Evolutionary conservation across 1,140 invertebrate genomes (phyloP).

Genomic region (Gonioctena quinquepunctata): DNA sequence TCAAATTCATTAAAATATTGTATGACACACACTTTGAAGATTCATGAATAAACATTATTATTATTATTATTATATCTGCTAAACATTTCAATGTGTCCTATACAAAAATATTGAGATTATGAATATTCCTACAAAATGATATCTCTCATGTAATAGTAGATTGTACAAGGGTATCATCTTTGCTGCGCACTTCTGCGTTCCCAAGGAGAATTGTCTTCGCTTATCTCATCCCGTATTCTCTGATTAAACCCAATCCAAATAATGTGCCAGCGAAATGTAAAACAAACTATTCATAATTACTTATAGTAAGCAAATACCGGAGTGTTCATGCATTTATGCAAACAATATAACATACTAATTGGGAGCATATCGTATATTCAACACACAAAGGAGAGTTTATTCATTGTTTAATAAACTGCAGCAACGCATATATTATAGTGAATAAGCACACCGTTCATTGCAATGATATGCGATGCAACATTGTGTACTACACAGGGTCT

Average conservation of each 20-base stretch:
- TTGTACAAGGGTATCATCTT: no score
- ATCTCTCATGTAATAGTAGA: no score
- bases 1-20: no score
- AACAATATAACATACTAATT: conserved; percentile 21
- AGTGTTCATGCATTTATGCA: conserved; percentile 19
- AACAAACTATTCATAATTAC: conserved; percentile 8
- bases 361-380: conserved; percentile 12
- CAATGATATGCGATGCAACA: conserved; percentile 9
- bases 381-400: conserved; percentile 17
- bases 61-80: no score
- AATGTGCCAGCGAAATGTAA: background rate
- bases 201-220: background rate
- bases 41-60: no score
- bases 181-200: background rate
- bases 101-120: no score
- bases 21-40: no score
- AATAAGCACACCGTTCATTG: conserved; percentile 11
- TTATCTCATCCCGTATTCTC: background rate
- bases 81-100: no score
- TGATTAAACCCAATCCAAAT: background rate
- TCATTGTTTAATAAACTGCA: conserved; percentile 21
- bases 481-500: background rate
- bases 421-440: conserved; percentile 14
- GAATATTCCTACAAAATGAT: no score
- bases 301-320: conserved; percentile 9